Percentiles rank a stretch among this genome's conserved stretches.
phyloP scores from a whole-genome alignment of 2,888 invertebrate genomes.

The Xanthia togata region DNA sequence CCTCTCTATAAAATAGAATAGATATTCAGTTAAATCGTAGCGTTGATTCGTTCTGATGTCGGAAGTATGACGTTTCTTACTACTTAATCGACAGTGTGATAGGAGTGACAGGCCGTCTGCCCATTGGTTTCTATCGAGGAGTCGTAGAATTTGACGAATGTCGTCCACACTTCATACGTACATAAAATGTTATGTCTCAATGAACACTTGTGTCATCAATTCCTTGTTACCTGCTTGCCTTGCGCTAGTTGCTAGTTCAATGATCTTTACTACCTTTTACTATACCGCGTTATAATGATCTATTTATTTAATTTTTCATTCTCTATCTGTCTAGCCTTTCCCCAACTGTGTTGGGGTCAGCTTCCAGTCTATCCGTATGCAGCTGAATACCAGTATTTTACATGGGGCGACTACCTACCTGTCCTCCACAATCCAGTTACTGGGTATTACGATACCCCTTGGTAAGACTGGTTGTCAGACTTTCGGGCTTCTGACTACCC shows the following conservation, averaged over 20 bases:
- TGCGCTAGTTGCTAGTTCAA: constrained; percentile 58
- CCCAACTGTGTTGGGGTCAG: not conserved
- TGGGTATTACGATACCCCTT: not conserved
- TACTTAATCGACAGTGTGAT: constrained; percentile 17
- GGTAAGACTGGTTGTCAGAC: not conserved
- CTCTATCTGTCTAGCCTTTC: not conserved
- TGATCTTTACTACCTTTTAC: constrained; percentile 51
- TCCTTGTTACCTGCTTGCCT: constrained; percentile 60
- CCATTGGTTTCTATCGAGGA: constrained; percentile 13
- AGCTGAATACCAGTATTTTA: not conserved
- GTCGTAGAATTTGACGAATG: constrained; percentile 42
- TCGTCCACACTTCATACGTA: constrained; percentile 10
- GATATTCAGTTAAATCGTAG: not conserved
- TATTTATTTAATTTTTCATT: constrained; percentile 11
- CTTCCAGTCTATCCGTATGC: not conserved
- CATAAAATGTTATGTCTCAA: constrained; percentile 49
- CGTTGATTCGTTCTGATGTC: not conserved
- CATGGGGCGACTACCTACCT: not conserved
- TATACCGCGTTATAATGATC: constrained; percentile 13
- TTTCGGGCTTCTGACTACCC: not conserved
- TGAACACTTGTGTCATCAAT: constrained; percentile 61
- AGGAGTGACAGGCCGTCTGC: constrained; percentile 14
- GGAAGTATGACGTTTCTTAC: constrained; percentile 2
- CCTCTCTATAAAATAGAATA: not conserved
- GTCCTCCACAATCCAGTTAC: not conserved